Conservation (phyloP, 2,888 invertebrate species). For the Hecatera dysodea region DNA sequence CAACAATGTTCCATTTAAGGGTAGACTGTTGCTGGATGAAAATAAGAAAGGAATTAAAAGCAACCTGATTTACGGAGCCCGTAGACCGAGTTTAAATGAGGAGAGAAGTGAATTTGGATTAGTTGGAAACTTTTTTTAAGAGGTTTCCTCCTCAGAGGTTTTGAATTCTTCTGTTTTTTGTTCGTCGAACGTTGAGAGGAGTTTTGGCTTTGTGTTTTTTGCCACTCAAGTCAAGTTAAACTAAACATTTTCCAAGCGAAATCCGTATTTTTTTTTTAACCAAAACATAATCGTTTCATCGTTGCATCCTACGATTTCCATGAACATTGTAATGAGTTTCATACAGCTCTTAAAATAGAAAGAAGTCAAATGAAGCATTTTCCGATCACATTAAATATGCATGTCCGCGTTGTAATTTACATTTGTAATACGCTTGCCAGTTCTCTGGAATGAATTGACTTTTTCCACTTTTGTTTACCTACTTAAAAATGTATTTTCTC, state of each 20-base stretch:
- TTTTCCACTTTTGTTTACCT: constrained; percentile 10
- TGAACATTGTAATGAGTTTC: constrained; percentile 40
- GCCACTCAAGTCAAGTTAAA: not conserved
- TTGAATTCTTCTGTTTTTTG: constrained; percentile 28
- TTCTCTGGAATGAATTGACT: constrained; percentile 15
- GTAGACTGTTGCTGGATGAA: constrained; percentile 37
- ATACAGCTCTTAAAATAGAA: constrained; percentile 41
- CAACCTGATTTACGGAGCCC: constrained; percentile 51
- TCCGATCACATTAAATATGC: constrained; percentile 55
- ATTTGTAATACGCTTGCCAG: constrained; percentile 40
- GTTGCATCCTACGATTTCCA: constrained; percentile 30
- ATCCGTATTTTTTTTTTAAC: not conserved
- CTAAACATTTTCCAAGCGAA: not conserved
- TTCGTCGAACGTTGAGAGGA: not conserved
- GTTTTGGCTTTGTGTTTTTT: constrained; percentile 16
- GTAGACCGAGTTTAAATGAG: constrained; percentile 51
- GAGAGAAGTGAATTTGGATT: constrained; percentile 52
- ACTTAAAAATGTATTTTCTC: not conserved
- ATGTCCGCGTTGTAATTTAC: constrained; percentile 55
- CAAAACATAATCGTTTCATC: constrained; percentile 2
- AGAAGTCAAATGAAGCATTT: constrained; percentile 55
- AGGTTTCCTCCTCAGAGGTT: constrained; percentile 21
- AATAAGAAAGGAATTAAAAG: constrained; percentile 62
- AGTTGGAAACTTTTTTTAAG: constrained; percentile 49
- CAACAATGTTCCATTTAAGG: constrained; percentile 52